Conservation (phyloP, 2,797 vertebrate genomes). For the Morus bassanus region DNA sequence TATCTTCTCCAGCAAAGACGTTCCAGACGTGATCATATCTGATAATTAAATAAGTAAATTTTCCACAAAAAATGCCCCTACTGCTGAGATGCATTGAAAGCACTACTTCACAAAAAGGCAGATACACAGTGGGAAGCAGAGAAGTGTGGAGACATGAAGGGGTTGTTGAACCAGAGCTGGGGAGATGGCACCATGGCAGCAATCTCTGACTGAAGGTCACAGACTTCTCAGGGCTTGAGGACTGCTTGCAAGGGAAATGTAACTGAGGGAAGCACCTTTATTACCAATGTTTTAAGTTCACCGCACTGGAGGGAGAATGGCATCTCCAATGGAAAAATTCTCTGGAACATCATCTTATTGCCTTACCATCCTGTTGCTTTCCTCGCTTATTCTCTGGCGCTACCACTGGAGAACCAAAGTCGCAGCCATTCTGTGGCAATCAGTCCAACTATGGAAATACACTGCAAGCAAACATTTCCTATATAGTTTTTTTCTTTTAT, state of each 20-base stretch:
- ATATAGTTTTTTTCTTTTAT: neutral
- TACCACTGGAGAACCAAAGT: neutral
- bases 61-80: neutral
- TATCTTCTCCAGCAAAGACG: neutral
- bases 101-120: neutral
- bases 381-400: neutral
- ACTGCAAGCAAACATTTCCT: neutral
- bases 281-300: neutral
- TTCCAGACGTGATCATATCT: neutral
- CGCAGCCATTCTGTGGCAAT: rapidly evolving
- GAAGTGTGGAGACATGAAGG: neutral
- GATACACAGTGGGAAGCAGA: neutral
- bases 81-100: neutral
- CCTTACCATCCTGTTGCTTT: neutral
- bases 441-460: neutral
- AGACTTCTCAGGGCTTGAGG: neutral
- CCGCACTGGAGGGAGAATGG: neutral
- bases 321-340: neutral
- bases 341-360: neutral
- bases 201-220: neutral
- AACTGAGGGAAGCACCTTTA: neutral
- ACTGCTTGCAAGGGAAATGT: neutral
- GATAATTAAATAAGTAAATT: neutral
- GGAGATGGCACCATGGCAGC: neutral
- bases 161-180: neutral